These are phyloP conservation scores for Drosophila malerkotliana DNA, from an alignment of 1,140 invertebrate species.

Conservation along the genomic window DNA sequence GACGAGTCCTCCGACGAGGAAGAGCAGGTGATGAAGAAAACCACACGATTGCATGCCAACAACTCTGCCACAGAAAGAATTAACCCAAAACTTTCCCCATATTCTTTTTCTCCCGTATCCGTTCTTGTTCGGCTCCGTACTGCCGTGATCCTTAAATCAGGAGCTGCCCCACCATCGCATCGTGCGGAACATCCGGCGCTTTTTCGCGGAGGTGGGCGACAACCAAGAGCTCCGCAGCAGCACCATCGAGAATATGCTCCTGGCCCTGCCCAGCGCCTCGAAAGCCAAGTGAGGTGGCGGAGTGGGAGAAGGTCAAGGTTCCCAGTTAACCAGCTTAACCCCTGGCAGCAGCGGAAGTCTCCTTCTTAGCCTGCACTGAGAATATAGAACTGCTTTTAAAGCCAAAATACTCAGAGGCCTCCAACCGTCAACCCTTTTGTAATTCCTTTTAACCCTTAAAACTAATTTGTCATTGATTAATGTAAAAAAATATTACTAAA, in stretches of 20 bases:
- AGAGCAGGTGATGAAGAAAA: conserved; percentile 67
- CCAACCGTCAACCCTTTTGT: background rate
- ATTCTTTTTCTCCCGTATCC: conserved; percentile 13
- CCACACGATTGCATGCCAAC: conserved; percentile 55
- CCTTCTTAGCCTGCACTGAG: conserved; percentile 1
- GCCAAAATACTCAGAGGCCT: background rate
- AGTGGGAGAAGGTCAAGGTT: background rate
- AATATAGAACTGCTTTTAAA: background rate
- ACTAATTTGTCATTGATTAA: background rate
- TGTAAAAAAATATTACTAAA: background rate
- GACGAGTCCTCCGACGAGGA: conserved; percentile 83
- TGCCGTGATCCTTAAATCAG: conserved; percentile 33
- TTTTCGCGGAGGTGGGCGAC: conserved; percentile 81
- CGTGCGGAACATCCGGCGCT: conserved; percentile 79
- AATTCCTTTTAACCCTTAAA: background rate
- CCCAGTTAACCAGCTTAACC: conserved; percentile 18
- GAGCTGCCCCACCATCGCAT: conserved; percentile 83
- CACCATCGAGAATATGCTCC: conserved; percentile 82
- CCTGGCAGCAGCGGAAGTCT: conserved; percentile 6
- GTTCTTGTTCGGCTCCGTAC: background rate
- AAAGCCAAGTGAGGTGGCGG: conserved; percentile 57
- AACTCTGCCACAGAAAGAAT: conserved; percentile 36
- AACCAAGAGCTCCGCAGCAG: conserved; percentile 74
- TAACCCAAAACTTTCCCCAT: conserved; percentile 22
- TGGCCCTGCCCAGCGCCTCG: conserved; percentile 77